These are phyloP conservation scores for Coelogynopora nodosa DNA, from an alignment of 2,888 invertebrate species.

Conservation along the genomic window DNA sequence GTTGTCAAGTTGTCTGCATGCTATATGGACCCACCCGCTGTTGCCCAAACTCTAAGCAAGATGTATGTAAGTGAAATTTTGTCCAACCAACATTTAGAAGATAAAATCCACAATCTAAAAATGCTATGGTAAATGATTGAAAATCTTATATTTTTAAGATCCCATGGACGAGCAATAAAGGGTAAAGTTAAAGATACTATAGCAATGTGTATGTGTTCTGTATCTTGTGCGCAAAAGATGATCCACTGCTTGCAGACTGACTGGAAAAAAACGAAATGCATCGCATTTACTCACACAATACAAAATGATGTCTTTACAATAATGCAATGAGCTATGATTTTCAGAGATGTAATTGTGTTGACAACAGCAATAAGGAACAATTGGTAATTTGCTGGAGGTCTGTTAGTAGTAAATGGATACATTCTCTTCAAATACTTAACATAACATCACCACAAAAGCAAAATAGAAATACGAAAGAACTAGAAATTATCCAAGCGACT, in stretches of 20 bases:
- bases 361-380: slow-evolving; percentile 18
- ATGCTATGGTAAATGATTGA: slow-evolving; percentile 3
- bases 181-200: slow-evolving; percentile 15
- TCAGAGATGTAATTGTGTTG: not conserved
- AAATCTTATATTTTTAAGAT: slow-evolving; percentile 19
- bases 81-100: no score
- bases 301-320: slow-evolving; percentile 15
- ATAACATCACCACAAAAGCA: no score
- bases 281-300: slow-evolving; percentile 5
- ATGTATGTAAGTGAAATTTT: no score
- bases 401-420: slow-evolving; percentile 10
- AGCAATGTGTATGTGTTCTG: not conserved
- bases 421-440: no score
- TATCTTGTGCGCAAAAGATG: slow-evolving; percentile 10
- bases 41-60: no score
- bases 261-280: not conserved
- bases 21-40: no score
- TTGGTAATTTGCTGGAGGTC: slow-evolving; percentile 23
- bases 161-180: not conserved
- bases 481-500: no score
- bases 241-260: slow-evolving; percentile 19
- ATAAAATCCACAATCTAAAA: slow-evolving; percentile 1
- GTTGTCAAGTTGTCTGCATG: no score
- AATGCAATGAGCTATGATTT: not conserved
- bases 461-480: no score